A percentile compares a stretch with the other conserved stretches of the same genome.
phyloP scores from a whole-genome alignment of 2,888 invertebrate genomes.

The Ectropis crepuscularia region DNA sequence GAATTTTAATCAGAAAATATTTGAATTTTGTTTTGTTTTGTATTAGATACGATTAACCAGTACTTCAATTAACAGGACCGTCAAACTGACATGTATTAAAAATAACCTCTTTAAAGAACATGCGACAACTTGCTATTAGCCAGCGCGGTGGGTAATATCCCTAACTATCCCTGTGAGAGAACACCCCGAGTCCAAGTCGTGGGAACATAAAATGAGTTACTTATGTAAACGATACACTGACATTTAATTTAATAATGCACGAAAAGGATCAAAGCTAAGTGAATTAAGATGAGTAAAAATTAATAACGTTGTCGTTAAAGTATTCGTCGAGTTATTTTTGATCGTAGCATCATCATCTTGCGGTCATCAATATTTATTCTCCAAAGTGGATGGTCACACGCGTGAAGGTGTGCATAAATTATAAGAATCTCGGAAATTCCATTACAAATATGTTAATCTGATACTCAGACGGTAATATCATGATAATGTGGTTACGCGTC shows the following conservation, averaged over 20 bases:
- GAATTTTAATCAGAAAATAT: conserved; percentile 16
- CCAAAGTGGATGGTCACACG: conserved; percentile 20
- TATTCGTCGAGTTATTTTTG: conserved; percentile 25
- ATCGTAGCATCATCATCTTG: conserved; percentile 25
- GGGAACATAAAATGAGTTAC: too few relatives aligned
- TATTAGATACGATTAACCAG: background rate
- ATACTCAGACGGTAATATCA: conserved; percentile 21
- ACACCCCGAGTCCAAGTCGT: too few relatives aligned
- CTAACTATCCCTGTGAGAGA: too few relatives aligned
- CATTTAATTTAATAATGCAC: too few relatives aligned
- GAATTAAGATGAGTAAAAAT: background rate
- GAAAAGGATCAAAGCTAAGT: background rate
- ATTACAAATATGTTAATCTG: conserved; percentile 32
- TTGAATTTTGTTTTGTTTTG: conserved; percentile 4
- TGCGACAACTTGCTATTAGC: too few relatives aligned
- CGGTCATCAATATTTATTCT: conserved; percentile 33
- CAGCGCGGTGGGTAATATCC: too few relatives aligned
- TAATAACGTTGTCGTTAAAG: conserved; percentile 9
- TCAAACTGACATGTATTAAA: too few relatives aligned
- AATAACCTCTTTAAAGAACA: too few relatives aligned
- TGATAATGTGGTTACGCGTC: conserved; percentile 21
- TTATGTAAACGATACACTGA: too few relatives aligned
- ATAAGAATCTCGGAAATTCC: conserved; percentile 37
- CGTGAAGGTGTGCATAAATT: conserved; percentile 33
- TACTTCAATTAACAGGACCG: background rate